Evolutionary conservation across 2,888 invertebrate genomes (phyloP).

Genomic region (Linyphia triangularis): DNA sequence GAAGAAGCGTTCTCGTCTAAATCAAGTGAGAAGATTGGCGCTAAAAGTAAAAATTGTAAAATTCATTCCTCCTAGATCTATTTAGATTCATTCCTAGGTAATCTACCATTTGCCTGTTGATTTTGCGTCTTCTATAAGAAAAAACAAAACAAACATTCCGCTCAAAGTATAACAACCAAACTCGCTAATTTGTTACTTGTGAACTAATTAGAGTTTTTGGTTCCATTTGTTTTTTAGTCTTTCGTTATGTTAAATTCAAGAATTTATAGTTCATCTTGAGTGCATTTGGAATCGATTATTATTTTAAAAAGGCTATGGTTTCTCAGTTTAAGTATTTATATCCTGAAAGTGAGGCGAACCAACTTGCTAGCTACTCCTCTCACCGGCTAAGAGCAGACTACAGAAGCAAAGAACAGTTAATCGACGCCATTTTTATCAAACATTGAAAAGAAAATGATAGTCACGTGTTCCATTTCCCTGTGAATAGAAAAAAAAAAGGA

Average conservation of each 20-base stretch:
- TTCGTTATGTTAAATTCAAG: slow-evolving; percentile 9
- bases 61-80: slow-evolving; percentile 71
- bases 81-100: slow-evolving; percentile 60
- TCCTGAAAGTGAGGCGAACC: slow-evolving; percentile 57
- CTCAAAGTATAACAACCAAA: slow-evolving; percentile 61
- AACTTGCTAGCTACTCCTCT: slow-evolving; percentile 68
- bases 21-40: slow-evolving; percentile 73
- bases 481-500: slow-evolving; percentile 1
- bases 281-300: slow-evolving; percentile 18
- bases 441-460: slow-evolving; percentile 64
- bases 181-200: slow-evolving; percentile 47
- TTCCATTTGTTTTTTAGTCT: slow-evolving; percentile 14
- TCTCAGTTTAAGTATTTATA: slow-evolving; percentile 38
- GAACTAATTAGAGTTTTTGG: slow-evolving; percentile 49
- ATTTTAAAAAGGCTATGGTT: slow-evolving; percentile 62
- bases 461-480: slow-evolving; percentile 31
- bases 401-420: slow-evolving; percentile 70
- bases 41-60: slow-evolving; percentile 75
- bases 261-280: slow-evolving; percentile 29
- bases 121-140: slow-evolving; percentile 52
- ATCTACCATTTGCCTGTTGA: slow-evolving; percentile 61
- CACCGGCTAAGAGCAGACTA: slow-evolving; percentile 71
- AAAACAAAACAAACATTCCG: slow-evolving; percentile 40
- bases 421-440: slow-evolving; percentile 41
- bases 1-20: slow-evolving; percentile 70